Percentiles rank a stretch among this genome's conserved stretches.
phyloP scores from a whole-genome alignment of 2,888 invertebrate genomes.

The Aporophyla nigra region DNA sequence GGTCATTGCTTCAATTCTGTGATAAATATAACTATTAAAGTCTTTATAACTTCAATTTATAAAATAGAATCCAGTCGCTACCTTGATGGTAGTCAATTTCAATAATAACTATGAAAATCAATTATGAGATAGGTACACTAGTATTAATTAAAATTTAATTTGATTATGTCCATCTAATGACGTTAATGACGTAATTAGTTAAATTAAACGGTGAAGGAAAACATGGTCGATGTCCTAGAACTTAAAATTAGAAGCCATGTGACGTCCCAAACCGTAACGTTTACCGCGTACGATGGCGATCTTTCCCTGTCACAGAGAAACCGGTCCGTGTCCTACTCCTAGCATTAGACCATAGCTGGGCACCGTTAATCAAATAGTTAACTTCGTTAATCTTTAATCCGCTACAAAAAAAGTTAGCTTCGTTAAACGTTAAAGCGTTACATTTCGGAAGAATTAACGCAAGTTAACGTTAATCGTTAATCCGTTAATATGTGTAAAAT shows the following conservation, averaged over 20 bases:
- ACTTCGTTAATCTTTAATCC: no score
- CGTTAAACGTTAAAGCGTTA: no score
- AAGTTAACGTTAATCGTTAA: no score
- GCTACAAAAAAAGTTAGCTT: no score
- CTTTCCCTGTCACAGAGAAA: not conserved
- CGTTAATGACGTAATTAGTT: not conserved
- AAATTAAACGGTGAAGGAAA: conserved; percentile 3
- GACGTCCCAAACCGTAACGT: not conserved
- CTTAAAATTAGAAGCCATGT: not conserved
- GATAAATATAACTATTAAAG: not conserved
- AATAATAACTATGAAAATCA: conserved; percentile 43
- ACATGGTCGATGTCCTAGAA: not conserved
- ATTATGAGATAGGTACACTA: conserved; percentile 28
- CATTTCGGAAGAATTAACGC: no score
- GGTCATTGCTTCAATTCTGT: not conserved
- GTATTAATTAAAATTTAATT: conserved; percentile 48
- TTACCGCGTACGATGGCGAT: not conserved
- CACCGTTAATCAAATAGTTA: no score
- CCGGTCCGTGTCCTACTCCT: not conserved
- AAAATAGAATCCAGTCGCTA: conserved; percentile 3
- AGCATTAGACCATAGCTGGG: no score
- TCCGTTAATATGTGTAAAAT: no score
- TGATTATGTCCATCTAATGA: conserved; percentile 21
- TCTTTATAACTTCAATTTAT: conserved; percentile 33
- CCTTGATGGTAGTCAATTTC: conserved; percentile 48